Conservation (phyloP, 2,797 vertebrate species). For the Chiroxiphia lanceolata region DNA sequence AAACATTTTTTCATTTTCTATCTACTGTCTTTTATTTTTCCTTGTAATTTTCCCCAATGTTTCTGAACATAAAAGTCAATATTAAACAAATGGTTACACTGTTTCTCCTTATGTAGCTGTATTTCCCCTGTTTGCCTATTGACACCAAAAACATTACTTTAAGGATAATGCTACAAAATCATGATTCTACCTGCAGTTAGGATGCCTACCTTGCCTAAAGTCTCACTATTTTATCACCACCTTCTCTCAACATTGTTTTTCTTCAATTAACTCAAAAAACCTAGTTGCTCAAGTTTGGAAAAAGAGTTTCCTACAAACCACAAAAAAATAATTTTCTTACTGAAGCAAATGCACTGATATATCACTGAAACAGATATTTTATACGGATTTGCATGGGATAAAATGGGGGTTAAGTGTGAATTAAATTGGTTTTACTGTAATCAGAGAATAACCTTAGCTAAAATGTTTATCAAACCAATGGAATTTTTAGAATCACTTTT, state of each 20-base stretch:
- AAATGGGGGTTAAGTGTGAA: neutral
- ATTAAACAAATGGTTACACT: neutral
- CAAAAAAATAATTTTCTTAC: neutral
- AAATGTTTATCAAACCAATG: neutral
- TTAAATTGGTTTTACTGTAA: neutral
- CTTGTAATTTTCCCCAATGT: neutral
- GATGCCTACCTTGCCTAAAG: neutral
- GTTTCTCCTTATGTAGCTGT: neutral
- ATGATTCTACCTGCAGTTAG: neutral
- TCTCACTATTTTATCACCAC: neutral
- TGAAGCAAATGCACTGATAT: neutral
- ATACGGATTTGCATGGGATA: neutral
- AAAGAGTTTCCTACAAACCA: neutral
- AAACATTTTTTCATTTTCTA: neutral
- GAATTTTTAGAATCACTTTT: neutral
- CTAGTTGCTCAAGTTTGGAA: neutral
- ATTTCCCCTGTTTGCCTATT: neutral
- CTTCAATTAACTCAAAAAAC: neutral
- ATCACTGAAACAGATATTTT: neutral
- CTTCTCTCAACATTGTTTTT: neutral
- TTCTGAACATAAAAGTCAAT: neutral
- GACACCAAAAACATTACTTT: neutral
- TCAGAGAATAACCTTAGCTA: neutral
- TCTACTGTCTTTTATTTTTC: neutral
- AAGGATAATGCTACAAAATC: neutral